Evolutionary conservation across 2,113 vertebrate species (phyloP), one percentile per base, ranked within the genome.

Genomic region (Triplophysa siluroides): DNA sequence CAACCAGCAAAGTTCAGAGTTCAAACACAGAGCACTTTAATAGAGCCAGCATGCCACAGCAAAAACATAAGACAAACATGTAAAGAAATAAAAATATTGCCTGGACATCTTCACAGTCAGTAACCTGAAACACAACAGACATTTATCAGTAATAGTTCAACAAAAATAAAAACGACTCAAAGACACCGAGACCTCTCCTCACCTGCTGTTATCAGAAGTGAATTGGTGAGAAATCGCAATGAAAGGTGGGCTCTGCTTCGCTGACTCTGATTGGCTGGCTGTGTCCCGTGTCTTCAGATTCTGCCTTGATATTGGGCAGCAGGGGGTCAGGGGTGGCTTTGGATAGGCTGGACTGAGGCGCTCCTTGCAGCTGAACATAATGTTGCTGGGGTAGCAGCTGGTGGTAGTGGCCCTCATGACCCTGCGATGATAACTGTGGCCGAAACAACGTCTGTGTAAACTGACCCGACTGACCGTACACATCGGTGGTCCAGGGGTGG

Each of bases 211-310:
- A 9, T 93, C 88, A 94, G 70, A 93, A 93, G 45, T 91, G 86
- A 83, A 93, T 90, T 7, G 91, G 88, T 38, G 93, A 94, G 83
- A 94, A 94, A 71, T 93, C 89, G 8, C 91, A 92, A 58, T 93
- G 90, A 83, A 93, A 84, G 18, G 70, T 71, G 18, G 80, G 81
- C 41, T 82, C 83, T 23, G 80, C 23, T 66, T 84, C 83, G 26
- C 63, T 61, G 72, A 61, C 80, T 76, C 62, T 71, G 70, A 41
- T 54, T 62, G 56, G 50, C 71, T 82, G 83, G 62, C 24, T 65
- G 8, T 81, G 68, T 24, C 68, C 75, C 0, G 33, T 60, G 38
- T 84, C 83, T 29, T 82, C 83, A 18, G 78, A 50, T 50, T 84
- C 83, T 7, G 61, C 63, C 70, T 84, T 84, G 47, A 81, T 60